Conservation (phyloP, 2,797 vertebrate genomes). For the Neosilurus hyrtlii region DNA sequence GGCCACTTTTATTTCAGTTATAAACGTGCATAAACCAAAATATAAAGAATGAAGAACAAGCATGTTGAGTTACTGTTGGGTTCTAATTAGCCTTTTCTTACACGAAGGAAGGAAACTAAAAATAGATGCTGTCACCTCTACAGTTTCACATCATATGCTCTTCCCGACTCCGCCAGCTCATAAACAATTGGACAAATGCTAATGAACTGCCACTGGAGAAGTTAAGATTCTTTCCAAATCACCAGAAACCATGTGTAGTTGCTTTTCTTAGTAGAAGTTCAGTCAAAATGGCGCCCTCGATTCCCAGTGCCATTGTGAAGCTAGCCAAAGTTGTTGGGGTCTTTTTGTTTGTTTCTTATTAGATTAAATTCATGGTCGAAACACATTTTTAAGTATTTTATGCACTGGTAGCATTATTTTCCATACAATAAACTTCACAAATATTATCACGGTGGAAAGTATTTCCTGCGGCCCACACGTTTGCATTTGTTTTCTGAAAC, state of each 20-base stretch:
- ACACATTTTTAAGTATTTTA: neutral
- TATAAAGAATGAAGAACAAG: neutral
- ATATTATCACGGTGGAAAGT: too few relatives aligned
- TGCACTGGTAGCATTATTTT: neutral
- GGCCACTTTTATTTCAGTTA: neutral
- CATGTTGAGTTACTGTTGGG: neutral
- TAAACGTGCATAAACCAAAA: neutral
- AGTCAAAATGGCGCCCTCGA: neutral
- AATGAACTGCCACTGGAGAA: conserved; percentile 8
- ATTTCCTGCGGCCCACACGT: neutral
- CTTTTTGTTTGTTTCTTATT: neutral
- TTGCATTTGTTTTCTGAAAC: neutral
- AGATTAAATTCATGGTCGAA: neutral
- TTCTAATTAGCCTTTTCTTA: neutral
- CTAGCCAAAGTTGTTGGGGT: neutral
- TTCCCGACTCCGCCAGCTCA: neutral
- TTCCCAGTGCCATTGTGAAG: neutral
- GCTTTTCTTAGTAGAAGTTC: conserved; percentile 3
- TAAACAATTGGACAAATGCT: neutral
- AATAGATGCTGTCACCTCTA: conserved; percentile 7
- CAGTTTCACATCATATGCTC: conserved; percentile 19
- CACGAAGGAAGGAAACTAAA: conserved; percentile 3
- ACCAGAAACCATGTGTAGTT: neutral
- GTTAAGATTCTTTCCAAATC: neutral
- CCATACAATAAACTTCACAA: too few relatives aligned